phyloP scores from a whole-genome alignment of 2,888 invertebrate genomes.

The Ephialtes manifestator region DNA sequence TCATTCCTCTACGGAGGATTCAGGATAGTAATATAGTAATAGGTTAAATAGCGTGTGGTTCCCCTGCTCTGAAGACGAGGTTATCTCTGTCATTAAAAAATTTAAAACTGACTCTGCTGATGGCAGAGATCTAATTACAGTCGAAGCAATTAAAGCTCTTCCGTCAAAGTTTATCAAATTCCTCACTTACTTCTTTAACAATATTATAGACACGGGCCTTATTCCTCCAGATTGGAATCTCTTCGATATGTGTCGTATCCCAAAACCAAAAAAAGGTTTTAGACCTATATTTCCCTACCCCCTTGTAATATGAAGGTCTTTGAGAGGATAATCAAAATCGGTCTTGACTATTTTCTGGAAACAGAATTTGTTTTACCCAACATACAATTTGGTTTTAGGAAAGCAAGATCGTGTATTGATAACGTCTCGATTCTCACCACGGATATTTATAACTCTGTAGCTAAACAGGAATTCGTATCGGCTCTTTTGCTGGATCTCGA shows the following conservation, averaged over 20 bases:
- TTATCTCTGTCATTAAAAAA: constrained; percentile 10
- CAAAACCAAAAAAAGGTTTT: constrained; percentile 25
- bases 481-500: constrained; percentile 22
- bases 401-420: constrained; percentile 7
- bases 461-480: neutral
- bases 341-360: constrained; percentile 8
- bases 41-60: constrained; percentile 20
- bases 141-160: constrained; percentile 14
- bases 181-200: constrained; percentile 3
- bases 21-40: neutral
- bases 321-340: constrained; percentile 24
- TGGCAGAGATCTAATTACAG: constrained; percentile 20
- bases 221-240: constrained; percentile 17
- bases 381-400: constrained; percentile 24
- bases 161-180: neutral
- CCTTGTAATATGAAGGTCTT: constrained; percentile 23
- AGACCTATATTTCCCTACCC: constrained; percentile 14
- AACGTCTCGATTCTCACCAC: constrained; percentile 21
- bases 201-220: constrained; percentile 15
- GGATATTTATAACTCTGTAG: constrained; percentile 19
- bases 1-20: neutral
- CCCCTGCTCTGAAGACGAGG: neutral
- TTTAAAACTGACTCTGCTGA: constrained; percentile 26
- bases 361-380: constrained; percentile 13
- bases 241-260: constrained; percentile 26